A percentile compares a stretch with the other conserved stretches of the same genome.
Evolutionary conservation across 2,888 invertebrate genomes (phyloP).

Genomic region (Taphrorychus bicolor): DNA sequence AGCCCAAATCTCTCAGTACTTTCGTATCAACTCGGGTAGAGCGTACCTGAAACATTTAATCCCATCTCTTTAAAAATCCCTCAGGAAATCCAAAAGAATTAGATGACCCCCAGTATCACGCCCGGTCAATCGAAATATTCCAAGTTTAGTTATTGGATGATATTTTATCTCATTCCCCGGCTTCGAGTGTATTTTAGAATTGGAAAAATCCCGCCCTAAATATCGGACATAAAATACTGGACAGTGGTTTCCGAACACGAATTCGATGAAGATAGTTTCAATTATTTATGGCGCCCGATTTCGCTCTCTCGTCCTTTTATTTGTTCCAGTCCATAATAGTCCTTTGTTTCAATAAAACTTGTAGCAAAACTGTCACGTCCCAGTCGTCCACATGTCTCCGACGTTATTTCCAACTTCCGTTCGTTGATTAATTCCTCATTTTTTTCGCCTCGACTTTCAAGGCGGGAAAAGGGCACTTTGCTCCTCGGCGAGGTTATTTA

Average conservation of each 20-base stretch:
- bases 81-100: not conserved
- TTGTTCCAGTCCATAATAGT: not conserved
- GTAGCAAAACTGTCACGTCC: not conserved
- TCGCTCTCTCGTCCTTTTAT: not conserved
- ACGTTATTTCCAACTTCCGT: not conserved
- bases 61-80: not conserved
- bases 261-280: not conserved
- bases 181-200: not conserved
- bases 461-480: not conserved
- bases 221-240: not conserved
- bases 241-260: slow-evolving; percentile 1
- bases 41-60: too few species aligned
- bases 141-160: not conserved
- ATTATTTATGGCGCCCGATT: not conserved
- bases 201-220: slow-evolving; percentile 1
- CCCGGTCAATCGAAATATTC: slow-evolving; percentile 10
- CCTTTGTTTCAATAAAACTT: not conserved
- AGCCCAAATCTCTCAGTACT: too few species aligned
- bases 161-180: slow-evolving; percentile 3
- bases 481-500: not conserved
- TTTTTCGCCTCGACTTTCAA: not conserved
- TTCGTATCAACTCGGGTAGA: too few species aligned
- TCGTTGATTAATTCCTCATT: not conserved
- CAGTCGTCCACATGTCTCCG: not conserved
- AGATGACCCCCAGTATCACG: slow-evolving; percentile 1